A percentile compares a stretch with the other conserved stretches of the same genome.
Conservation (phyloP, 2,888 invertebrate genomes). For the Trachelus tabidus region DNA sequence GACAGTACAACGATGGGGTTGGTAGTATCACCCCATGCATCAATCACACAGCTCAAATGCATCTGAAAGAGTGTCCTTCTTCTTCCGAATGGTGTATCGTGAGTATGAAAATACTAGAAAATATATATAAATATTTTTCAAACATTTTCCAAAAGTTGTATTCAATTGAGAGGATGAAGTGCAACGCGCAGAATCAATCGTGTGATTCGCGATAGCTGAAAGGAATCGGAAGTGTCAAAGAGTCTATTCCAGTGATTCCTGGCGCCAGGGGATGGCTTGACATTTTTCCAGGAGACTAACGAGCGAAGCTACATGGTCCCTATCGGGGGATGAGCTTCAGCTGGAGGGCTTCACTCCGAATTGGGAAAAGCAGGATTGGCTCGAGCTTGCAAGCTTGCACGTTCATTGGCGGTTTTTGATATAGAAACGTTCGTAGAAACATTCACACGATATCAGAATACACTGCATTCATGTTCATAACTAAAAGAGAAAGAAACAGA, state of each 20-base stretch:
- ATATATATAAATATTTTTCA: too few relatives aligned
- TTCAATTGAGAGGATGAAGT: too few relatives aligned
- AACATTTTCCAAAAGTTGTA: too few relatives aligned
- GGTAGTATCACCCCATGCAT: constrained; percentile 88
- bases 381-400: neutral
- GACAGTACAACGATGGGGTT: constrained; percentile 86
- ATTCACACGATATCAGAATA: too few relatives aligned
- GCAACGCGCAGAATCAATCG: neutral
- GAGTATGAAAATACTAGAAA: constrained; percentile 66
- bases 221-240: neutral
- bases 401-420: neutral
- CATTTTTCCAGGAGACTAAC: constrained; percentile 49
- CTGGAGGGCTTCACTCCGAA: too few relatives aligned
- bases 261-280: constrained; percentile 49
- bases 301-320: constrained; percentile 34
- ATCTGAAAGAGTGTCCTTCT: constrained; percentile 77
- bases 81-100: constrained; percentile 80
- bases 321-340: neutral
- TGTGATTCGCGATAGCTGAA: neutral
- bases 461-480: too few relatives aligned
- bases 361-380: neutral
- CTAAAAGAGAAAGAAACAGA: too few relatives aligned
- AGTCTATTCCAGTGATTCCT: constrained; percentile 12
- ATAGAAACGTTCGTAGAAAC: too few relatives aligned
- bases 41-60: constrained; percentile 75